Conservation (phyloP, 2,797 vertebrate genomes). For the Pseudochirops cupreus region DNA sequence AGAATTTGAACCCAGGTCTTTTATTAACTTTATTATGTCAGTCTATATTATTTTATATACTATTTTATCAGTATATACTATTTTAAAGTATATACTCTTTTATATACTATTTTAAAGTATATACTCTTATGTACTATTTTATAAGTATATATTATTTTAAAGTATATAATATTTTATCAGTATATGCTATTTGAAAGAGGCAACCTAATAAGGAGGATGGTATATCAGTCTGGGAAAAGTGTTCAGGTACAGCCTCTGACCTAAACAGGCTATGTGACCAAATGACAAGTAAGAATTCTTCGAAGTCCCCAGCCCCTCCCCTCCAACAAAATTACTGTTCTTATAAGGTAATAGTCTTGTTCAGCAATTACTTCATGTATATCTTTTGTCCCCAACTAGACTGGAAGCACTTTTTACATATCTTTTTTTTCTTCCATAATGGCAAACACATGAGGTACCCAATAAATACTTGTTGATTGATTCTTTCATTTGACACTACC, state of each 20-base stretch:
- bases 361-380: not conserved
- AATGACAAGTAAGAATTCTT: not conserved
- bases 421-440: not conserved
- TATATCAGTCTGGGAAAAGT: not conserved
- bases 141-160: not conserved
- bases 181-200: not conserved
- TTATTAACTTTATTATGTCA: not conserved
- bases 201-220: not conserved
- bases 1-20: not conserved
- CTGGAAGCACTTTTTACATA: not conserved
- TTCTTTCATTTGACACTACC: conserved; percentile 29
- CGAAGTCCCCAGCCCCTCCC: not conserved
- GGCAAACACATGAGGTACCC: not conserved
- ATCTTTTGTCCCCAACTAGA: not conserved
- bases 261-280: not conserved
- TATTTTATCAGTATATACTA: not conserved
- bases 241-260: not conserved
- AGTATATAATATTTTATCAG: not conserved
- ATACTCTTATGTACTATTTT: not conserved
- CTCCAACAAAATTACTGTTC: not conserved
- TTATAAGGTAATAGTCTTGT: not conserved
- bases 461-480: conserved; percentile 47
- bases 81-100: not conserved
- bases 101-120: not conserved
- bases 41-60: not conserved